Evolutionary conservation across 2,888 invertebrate genomes (phyloP), one percentile per base, ranked within the genome.

Genomic region (Athetis lepigone): DNA sequence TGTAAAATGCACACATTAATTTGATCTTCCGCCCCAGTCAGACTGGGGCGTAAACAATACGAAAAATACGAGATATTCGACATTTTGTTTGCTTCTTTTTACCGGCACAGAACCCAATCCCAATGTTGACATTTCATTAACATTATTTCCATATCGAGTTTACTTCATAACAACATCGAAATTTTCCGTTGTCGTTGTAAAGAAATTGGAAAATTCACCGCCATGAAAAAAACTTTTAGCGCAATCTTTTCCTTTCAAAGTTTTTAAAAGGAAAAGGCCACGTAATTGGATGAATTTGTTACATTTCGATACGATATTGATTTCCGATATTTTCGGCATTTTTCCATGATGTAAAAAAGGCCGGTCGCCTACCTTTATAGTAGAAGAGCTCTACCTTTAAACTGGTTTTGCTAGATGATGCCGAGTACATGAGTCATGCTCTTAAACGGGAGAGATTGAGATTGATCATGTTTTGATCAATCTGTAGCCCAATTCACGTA

Each of bases 231-330:
- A 65, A 49, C 37, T 67, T 67, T 56, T 39, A 40, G 45, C 42
- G 29, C n/a, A 46, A 70, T 59, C 39, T 68, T 70, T 70, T 42
- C 45, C 19, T 55, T 60, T 19, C n/a, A 51, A 76, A 71, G 37
- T 71, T 71, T 75, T 51, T 42, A 56, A 70, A 70, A 55, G 33
- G 27, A 19, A 49, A 45, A 57, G 23, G 49, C 43, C 11, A 43
- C 33, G 43, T 76, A 76, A 76, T 72, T 76, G 65, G 58, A 64
- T 59, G 72, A 58, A 58, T 76, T 64, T 29, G 58, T 49, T 71
- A 56, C 55, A 39, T 57, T 43, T n/a, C 29, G 36, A 54, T 16
- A 59, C 27, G 50, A 42, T 72, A 59, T 76, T 49, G 72, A 64
- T 64, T 72, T 64, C 55, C 77, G 27, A 76, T 72, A 72, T 71